These are phyloP conservation scores for Microctenopoma lineatum DNA, from an alignment of 2,797 vertebrate species.

Conservation along the genomic window DNA sequence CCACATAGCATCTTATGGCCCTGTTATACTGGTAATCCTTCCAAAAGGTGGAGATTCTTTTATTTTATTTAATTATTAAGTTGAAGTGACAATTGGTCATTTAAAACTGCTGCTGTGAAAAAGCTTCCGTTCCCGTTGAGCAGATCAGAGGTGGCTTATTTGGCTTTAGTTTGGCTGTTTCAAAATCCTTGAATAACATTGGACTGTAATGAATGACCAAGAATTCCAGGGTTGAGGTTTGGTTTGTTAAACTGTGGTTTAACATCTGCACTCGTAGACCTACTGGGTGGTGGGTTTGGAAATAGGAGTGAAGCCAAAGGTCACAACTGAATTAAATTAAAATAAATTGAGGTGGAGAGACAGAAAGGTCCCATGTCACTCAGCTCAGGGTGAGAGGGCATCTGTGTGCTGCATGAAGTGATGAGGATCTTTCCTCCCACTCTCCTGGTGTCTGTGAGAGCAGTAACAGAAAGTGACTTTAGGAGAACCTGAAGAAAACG, in stretches of 20 bases:
- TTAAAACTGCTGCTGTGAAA: neutral
- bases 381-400: slow-evolving; percentile 14
- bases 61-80: too few species aligned
- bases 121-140: neutral
- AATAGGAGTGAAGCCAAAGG: slow-evolving; percentile 13
- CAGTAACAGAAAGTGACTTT: neutral
- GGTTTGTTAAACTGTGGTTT: neutral
- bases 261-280: neutral
- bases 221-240: neutral
- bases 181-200: neutral
- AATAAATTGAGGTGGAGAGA: slow-evolving; percentile 14
- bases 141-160: neutral
- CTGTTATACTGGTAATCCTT: neutral
- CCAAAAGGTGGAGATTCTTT: neutral
- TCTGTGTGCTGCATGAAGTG: neutral
- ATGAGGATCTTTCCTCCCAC: neutral
- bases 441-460: neutral
- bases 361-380: neutral
- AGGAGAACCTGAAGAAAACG: neutral
- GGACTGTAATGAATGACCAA: neutral
- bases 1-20: too few species aligned
- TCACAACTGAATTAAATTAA: slow-evolving; percentile 18
- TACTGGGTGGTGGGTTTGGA: slow-evolving; percentile 4
- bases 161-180: neutral
- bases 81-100: too few species aligned